A percentile compares a stretch with the other conserved stretches of the same genome.
These are phyloP conservation scores for Lagria hirta DNA, from an alignment of 2,888 invertebrate genomes.

Conservation along the genomic window DNA sequence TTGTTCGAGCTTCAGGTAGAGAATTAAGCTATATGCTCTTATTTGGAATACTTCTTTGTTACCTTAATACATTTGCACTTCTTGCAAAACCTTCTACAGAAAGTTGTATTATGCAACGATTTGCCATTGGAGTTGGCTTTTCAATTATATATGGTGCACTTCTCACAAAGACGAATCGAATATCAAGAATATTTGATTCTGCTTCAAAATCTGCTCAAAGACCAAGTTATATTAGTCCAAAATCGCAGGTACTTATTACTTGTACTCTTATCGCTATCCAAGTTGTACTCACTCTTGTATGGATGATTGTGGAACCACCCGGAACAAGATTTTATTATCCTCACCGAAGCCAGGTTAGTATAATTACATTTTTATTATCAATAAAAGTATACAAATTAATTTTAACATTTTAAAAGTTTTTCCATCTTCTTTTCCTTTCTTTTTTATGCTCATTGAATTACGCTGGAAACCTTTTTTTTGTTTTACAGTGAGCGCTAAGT, in stretches of 20 bases:
- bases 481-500: no score
- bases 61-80: constrained; percentile 64
- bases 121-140: constrained; percentile 67
- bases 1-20: constrained; percentile 64
- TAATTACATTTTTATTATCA: background rate
- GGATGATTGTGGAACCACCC: constrained; percentile 69
- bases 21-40: constrained; percentile 66
- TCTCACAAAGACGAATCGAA: constrained; percentile 67
- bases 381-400: background rate
- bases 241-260: constrained; percentile 64
- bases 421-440: no score
- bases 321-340: constrained; percentile 61
- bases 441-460: no score
- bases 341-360: constrained; percentile 54
- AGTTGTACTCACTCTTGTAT: constrained; percentile 62
- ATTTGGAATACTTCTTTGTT: constrained; percentile 64
- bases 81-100: constrained; percentile 60
- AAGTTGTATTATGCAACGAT: constrained; percentile 63
- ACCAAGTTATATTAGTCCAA: constrained; percentile 66
- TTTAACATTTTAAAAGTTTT: background rate
- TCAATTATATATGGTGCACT: constrained; percentile 66
- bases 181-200: constrained; percentile 65
- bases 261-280: constrained; percentile 58
- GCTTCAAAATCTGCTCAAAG: constrained; percentile 64
- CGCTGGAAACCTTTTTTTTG: no score